These are phyloP conservation scores for Emydura subglobosa DNA, from an alignment of 2,113 vertebrate species.

Conservation along the genomic window DNA sequence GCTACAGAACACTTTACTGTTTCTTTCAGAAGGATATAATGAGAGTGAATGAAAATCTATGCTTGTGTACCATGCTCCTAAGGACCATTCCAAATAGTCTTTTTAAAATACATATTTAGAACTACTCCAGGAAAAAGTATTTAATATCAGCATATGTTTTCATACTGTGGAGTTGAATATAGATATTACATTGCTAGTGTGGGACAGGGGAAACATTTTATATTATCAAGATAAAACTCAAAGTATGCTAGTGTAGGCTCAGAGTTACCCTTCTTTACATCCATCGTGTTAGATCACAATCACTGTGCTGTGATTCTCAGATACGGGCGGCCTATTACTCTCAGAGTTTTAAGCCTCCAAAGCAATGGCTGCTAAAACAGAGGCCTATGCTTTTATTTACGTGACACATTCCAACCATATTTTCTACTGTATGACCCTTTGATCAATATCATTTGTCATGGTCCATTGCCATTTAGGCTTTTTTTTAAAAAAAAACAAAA, in stretches of 20 bases:
- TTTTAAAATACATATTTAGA: background rate
- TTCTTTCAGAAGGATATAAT: background rate
- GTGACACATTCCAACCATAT: background rate
- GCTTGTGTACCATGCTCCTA: background rate
- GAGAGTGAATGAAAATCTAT: background rate
- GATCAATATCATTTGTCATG: background rate
- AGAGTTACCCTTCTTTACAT: background rate
- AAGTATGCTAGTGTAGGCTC: background rate
- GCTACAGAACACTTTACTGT: background rate
- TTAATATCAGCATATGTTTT: background rate
- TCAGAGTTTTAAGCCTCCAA: background rate
- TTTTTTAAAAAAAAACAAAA: background rate
- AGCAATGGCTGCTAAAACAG: background rate
- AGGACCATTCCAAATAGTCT: background rate
- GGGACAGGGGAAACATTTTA: background rate
- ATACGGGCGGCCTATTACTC: background rate
- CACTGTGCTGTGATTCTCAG: conserved; percentile 4
- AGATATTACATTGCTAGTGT: background rate
- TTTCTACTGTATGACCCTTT: background rate
- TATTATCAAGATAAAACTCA: background rate
- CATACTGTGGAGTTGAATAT: background rate
- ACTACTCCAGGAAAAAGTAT: background rate
- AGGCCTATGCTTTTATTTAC: background rate
- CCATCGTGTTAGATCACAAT: background rate
- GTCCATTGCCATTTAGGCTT: background rate